Evolutionary conservation across 2,797 vertebrate species (phyloP), one percentile per base, ranked within the genome.

Genomic region (Coregonus ussuriensis): DNA sequence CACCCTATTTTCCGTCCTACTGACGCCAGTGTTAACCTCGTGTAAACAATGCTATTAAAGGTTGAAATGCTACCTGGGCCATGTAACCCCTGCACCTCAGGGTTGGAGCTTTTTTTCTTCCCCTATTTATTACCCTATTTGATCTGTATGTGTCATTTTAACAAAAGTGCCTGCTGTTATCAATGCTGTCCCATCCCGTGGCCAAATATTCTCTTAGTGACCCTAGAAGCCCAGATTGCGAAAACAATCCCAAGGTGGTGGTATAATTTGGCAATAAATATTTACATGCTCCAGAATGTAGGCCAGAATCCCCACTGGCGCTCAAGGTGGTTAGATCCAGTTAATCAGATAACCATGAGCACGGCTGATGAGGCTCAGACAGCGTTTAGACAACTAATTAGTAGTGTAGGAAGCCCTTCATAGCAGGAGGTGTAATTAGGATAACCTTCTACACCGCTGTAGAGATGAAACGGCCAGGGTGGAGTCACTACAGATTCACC

Each of bases 361-460:
- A 67, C 74, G 73, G 77, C 75, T 75, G 77, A 85, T 83, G 82
- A 79, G 77, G 82, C 82, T 79, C 81, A 84, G 84, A 85, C 85
- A 88, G 81, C 84, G 84, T 88, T 88, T 83, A 88, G 84, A 84
- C 83, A 78, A 84, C 85, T 86, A 88, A 89, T 89, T 88, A 87
- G 83, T 72, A 72, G 54, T 65, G 71, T 73, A 79, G 74, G 77
- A 79, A 70, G 70, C 79, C 71, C 76, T 65, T 88, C 86, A 70
- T 85, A 84, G 86, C 84, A 72, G 88, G 88, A 84, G 84, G 84
- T 81, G 83, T 88, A 88, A 89, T 89, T 86, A 88, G 82, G 65
- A 75, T 79, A 88, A 88, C 86, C 86, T 87, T 83, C 79, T 81
- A 82, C 70, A 76, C 52, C 21, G 74, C 72, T 83, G 81, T 73